These are phyloP conservation scores for Alouatta palliata DNA, from an alignment of 2,113 vertebrate genomes.

Conservation along the genomic window DNA sequence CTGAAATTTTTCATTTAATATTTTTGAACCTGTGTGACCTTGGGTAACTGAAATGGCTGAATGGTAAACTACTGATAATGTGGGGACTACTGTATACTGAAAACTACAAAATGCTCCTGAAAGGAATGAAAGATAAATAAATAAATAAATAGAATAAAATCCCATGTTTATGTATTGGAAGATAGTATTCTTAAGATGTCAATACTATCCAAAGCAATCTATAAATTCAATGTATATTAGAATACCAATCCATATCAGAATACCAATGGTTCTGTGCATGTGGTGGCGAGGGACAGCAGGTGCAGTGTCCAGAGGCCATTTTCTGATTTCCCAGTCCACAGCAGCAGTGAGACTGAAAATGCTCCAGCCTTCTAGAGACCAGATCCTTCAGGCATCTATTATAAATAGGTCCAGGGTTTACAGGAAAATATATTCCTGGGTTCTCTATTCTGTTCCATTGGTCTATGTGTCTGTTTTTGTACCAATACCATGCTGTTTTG, in stretches of 20 bases:
- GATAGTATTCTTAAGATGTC: background rate
- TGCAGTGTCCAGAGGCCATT: too few relatives aligned
- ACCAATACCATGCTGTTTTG: too few relatives aligned
- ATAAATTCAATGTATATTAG: too few relatives aligned
- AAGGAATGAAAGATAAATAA: background rate
- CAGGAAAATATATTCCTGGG: background rate
- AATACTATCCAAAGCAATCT: background rate
- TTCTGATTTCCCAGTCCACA: background rate
- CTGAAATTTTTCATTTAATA: background rate
- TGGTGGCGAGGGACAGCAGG: background rate
- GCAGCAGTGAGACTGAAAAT: background rate
- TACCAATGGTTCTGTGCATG: background rate
- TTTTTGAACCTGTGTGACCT: background rate
- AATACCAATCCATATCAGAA: too few relatives aligned
- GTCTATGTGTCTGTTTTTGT: too few relatives aligned
- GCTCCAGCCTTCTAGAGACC: background rate
- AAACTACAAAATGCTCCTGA: background rate
- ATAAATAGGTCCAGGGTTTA: background rate
- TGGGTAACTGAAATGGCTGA: background rate
- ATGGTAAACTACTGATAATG: background rate
- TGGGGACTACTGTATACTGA: background rate
- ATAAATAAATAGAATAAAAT: background rate
- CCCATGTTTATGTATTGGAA: background rate
- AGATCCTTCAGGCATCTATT: background rate
- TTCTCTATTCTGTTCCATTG: too few relatives aligned